Conservation (phyloP, 1,140 invertebrate genomes). For the Apis dorsata region DNA sequence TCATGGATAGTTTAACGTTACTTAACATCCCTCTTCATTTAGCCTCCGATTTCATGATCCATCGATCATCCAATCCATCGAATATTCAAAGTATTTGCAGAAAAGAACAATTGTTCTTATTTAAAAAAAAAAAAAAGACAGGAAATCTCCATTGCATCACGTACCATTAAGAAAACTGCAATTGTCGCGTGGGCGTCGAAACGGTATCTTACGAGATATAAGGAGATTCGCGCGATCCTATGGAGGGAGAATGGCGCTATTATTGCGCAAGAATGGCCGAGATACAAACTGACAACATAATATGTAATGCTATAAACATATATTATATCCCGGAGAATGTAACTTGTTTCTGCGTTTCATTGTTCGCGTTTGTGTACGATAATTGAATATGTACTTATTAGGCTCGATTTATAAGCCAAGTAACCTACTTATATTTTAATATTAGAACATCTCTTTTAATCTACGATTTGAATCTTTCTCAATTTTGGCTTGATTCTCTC, state of each 20-base stretch:
- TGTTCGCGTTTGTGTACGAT: neutral
- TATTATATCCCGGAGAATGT: neutral
- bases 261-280: slow-evolving; percentile 25
- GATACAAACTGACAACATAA: slow-evolving; percentile 26
- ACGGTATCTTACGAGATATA: neutral
- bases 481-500: too few species aligned
- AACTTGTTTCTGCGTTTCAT: neutral
- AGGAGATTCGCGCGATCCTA: slow-evolving; percentile 1
- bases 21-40: too few species aligned
- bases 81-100: too few species aligned
- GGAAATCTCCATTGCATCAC: neutral
- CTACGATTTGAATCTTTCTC: too few species aligned
- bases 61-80: too few species aligned
- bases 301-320: neutral
- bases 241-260: slow-evolving; percentile 10
- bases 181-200: slow-evolving; percentile 21
- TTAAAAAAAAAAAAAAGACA: neutral
- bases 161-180: neutral
- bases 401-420: neutral
- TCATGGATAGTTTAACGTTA: too few species aligned
- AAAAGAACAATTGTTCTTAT: neutral
- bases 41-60: too few species aligned
- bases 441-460: too few species aligned
- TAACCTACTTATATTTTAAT: too few species aligned
- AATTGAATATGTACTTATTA: neutral